A percentile compares a stretch with the other conserved stretches of the same genome.
Evolutionary conservation across 2,113 vertebrate genomes (phyloP).

Genomic region (Hyperopisus bebe): DNA sequence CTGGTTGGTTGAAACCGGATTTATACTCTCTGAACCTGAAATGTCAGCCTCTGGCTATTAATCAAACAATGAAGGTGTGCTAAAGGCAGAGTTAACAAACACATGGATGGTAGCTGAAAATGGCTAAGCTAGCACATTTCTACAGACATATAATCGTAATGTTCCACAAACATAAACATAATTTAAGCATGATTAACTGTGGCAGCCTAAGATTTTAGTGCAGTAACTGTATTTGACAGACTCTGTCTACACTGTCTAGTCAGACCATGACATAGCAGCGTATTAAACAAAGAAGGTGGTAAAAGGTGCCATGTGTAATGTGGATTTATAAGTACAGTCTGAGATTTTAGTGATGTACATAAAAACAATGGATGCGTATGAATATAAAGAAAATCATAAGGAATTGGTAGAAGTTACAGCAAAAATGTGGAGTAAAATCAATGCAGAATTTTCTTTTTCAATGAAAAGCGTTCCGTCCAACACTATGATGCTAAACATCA

Average conservation of each 20-base stretch:
- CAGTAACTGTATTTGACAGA: neutral
- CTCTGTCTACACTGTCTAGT: neutral
- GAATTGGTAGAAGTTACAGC: neutral
- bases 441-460: neutral
- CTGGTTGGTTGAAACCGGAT: neutral
- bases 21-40: neutral
- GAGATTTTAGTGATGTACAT: neutral
- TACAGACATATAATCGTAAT: neutral
- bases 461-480: neutral
- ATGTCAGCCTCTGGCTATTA: neutral
- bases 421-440: neutral
- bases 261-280: neutral
- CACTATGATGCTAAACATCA: neutral
- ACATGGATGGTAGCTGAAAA: neutral
- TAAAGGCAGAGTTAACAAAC: neutral
- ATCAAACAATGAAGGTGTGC: neutral
- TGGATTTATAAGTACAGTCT: neutral
- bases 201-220: neutral
- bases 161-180: neutral
- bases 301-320: neutral
- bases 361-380: neutral
- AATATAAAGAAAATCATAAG: neutral
- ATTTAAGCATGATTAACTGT: neutral
- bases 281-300: neutral
- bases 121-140: neutral